Base-by-base conservation (phyloP, 53 echinoderm and acorn worm genomes). In the Antedon mediterranea region DNA sequence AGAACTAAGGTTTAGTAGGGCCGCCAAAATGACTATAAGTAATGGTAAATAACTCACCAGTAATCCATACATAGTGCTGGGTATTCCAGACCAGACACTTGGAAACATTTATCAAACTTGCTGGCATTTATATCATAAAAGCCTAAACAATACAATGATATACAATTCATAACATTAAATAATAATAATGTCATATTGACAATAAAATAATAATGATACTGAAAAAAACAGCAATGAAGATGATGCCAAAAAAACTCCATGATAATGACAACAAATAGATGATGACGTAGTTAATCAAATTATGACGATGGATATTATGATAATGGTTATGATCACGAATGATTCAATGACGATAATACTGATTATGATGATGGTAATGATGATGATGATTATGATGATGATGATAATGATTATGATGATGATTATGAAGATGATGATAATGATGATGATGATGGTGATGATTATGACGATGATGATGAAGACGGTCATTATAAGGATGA, bases 31-130 rank as follows among this genome's bases (percentile, higher is more conserved):
- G n/a, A n/a, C n/a, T n/a, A n/a, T n/a, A 37, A 11, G 11, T 37
- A 72, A 72, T 29, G 13, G 2, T 32, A 11, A 6, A 11, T 6
- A 72, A 76, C 91, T 78, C 84, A 94, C 97, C 97, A 95, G 75
- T 91, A 95, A 74, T 95, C 97, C 97, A 95, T 95, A 11, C 89
- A 87, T 30, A 95, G 84, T 29, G 97, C 89, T 43, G 91, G 89
- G 33, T 95, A 89, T 33, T 95, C 91, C 32, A 95, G 70, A 29
- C 97, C 97, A 32, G 85, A 87, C 0, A 95, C 97, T 28, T 95
- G 97, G 41, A 95, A 95, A 74, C 85, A 83, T 42, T 85, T 85
- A 73, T 95, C 97, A 71, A 87, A 95, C 74, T 95, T 95, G 75
- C 85, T 89, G 28, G 91, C 97, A 73, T 92, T 95, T 0, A 92